These are phyloP conservation scores for Riparia riparia DNA, from an alignment of 2,113 vertebrate genomes.

Conservation along the genomic window DNA sequence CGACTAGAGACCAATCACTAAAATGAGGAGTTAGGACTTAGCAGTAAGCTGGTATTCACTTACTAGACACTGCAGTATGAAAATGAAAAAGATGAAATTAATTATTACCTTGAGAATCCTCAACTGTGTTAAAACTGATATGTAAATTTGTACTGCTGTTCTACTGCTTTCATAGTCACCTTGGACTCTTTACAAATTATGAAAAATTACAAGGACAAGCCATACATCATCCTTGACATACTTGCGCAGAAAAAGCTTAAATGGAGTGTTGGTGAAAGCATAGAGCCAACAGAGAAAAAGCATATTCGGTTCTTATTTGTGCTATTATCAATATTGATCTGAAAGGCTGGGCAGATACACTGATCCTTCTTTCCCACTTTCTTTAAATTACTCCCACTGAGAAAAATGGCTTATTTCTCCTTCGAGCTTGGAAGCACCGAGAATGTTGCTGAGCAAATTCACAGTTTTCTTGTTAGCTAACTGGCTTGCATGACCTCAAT, in stretches of 20 bases:
- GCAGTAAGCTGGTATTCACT: neutral
- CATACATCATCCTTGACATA: neutral
- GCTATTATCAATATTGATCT: neutral
- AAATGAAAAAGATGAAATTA: conserved; percentile 38
- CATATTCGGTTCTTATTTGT: neutral
- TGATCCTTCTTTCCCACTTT: neutral
- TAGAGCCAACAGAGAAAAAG: neutral
- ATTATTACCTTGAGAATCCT: conserved; percentile 4
- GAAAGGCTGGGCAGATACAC: neutral
- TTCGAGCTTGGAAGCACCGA: neutral
- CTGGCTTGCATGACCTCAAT: neutral
- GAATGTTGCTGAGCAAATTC: neutral
- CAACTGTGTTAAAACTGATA: conserved; percentile 2
- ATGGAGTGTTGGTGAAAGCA: neutral
- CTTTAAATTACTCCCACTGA: conserved; percentile 11
- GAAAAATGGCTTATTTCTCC: neutral
- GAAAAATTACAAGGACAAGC: neutral
- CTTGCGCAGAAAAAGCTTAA: neutral
- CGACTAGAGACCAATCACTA: neutral
- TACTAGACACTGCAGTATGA: neutral
- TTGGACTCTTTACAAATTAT: neutral
- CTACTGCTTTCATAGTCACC: neutral
- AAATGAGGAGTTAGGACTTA: neutral
- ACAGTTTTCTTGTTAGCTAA: neutral
- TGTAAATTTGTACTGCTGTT: conserved; percentile 6